These are phyloP conservation scores for Meteorus sp. DNA, from an alignment of 1,140 invertebrate genomes.

Conservation along the genomic window DNA sequence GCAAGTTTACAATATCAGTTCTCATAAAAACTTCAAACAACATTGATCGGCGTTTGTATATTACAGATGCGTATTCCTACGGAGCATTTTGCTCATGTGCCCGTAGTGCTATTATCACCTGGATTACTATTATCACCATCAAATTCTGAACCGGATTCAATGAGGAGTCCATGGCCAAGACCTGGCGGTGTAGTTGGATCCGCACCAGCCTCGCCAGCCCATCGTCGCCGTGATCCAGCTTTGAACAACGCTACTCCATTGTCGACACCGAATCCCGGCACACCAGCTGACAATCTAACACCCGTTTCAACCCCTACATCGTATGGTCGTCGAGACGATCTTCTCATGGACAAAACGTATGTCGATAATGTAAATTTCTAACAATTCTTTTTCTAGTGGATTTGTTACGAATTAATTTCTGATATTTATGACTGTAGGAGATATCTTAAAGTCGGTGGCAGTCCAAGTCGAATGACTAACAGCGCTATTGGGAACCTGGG, in stretches of 20 bases:
- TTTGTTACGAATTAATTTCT: too few species aligned
- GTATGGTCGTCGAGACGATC: constrained; percentile 49
- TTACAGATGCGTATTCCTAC: constrained; percentile 91
- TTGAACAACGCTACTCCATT: constrained; percentile 40
- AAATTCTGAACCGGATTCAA: constrained; percentile 53
- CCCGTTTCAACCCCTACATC: constrained; percentile 37
- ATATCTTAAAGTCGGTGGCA: constrained; percentile 36
- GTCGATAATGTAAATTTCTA: background rate
- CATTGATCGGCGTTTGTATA: constrained; percentile 12
- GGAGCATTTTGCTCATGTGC: constrained; percentile 93
- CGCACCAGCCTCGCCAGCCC: constrained; percentile 61
- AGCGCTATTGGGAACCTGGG: constrained; percentile 42
- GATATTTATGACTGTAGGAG: constrained; percentile 29
- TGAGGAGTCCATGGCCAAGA: constrained; percentile 65
- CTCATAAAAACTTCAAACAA: too few species aligned
- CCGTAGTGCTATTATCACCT: constrained; percentile 88
- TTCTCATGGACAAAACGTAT: constrained; percentile 56
- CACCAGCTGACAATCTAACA: constrained; percentile 50
- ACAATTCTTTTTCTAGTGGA: too few species aligned
- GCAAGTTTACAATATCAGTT: too few species aligned
- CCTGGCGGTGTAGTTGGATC: constrained; percentile 64
- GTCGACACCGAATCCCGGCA: constrained; percentile 40
- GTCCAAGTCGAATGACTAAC: constrained; percentile 46
- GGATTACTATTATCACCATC: constrained; percentile 70
- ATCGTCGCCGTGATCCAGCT: constrained; percentile 47